Conservation (phyloP, 1,140 invertebrate species). For the Ceratitis capitata region DNA sequence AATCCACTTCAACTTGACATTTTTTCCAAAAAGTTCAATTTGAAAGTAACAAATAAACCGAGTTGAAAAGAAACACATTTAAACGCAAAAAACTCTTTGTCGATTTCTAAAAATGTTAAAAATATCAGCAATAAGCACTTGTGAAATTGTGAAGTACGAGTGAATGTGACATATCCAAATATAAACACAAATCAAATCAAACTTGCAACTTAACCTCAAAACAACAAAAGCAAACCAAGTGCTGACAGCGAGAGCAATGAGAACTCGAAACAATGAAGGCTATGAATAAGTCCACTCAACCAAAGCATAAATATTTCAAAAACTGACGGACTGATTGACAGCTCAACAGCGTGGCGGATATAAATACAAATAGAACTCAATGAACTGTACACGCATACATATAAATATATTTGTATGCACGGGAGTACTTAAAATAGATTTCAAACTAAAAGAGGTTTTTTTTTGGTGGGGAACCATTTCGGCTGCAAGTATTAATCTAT, state of each 20-base stretch:
- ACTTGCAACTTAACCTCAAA: constrained; percentile 5
- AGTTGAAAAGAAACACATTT: too few relatives aligned
- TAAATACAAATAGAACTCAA: too few relatives aligned
- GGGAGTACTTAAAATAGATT: too few relatives aligned
- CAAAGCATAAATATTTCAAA: constrained; percentile 13
- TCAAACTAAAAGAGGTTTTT: too few relatives aligned
- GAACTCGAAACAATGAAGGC: not conserved
- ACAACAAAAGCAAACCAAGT: not conserved
- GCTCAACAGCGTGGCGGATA: not conserved
- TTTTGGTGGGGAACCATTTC: too few relatives aligned
- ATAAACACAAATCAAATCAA: not conserved
- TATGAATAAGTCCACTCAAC: not conserved
- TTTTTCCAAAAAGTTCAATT: too few relatives aligned
- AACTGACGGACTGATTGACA: constrained; percentile 1
- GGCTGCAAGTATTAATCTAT: too few relatives aligned
- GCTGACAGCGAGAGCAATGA: not conserved
- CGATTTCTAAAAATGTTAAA: too few relatives aligned
- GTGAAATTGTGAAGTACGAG: not conserved
- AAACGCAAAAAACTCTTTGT: too few relatives aligned
- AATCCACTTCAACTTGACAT: too few relatives aligned
- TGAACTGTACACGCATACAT: too few relatives aligned
- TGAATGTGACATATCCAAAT: not conserved
- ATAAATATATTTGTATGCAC: not conserved
- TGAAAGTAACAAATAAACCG: too few relatives aligned
- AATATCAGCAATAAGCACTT: not conserved